A percentile compares a stretch with the other conserved stretches of the same genome.
These are phyloP conservation scores for Temnothorax curvispinosus DNA, from an alignment of 1,140 invertebrate species.

Conservation along the genomic window DNA sequence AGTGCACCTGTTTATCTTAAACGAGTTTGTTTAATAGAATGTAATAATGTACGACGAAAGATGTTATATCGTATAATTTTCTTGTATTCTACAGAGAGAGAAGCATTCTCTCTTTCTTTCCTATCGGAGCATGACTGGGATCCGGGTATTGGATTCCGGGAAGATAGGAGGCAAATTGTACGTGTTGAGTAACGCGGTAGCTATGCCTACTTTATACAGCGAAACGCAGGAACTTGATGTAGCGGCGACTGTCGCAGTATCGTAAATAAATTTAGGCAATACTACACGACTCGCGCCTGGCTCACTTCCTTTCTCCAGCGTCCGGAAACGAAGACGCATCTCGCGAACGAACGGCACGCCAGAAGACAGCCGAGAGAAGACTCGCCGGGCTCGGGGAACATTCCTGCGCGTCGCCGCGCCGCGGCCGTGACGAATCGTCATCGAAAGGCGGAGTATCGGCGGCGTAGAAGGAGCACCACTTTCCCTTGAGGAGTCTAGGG, in stretches of 20 bases:
- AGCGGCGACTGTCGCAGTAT: conserved; percentile 44
- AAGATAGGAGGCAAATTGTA: conserved; percentile 45
- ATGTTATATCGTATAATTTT: conserved; percentile 46
- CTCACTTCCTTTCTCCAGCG: conserved; percentile 19
- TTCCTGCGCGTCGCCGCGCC: conserved; percentile 8
- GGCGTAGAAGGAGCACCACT: conserved; percentile 80
- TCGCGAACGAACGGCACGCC: background rate
- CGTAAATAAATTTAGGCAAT: conserved; percentile 68
- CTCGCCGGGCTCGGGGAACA: background rate
- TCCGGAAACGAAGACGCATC: background rate
- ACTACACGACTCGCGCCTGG: background rate
- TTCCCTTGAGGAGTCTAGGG: conserved; percentile 82
- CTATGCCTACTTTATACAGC: conserved; percentile 53
- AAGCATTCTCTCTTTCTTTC: background rate
- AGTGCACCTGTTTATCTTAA: conserved; percentile 27
- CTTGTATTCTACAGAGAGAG: conserved; percentile 34
- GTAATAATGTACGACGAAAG: conserved; percentile 5
- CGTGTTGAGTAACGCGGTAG: conserved; percentile 30
- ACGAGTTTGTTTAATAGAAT: conserved; percentile 20
- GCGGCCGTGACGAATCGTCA: conserved; percentile 64
- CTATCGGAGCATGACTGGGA: conserved; percentile 19
- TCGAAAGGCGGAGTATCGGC: conserved; percentile 25
- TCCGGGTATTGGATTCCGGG: conserved; percentile 54
- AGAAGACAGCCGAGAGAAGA: background rate
- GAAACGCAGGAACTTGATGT: conserved; percentile 58